These are phyloP conservation scores for Epinotia brunnichana DNA, from an alignment of 2,888 invertebrate species.

Conservation along the genomic window DNA sequence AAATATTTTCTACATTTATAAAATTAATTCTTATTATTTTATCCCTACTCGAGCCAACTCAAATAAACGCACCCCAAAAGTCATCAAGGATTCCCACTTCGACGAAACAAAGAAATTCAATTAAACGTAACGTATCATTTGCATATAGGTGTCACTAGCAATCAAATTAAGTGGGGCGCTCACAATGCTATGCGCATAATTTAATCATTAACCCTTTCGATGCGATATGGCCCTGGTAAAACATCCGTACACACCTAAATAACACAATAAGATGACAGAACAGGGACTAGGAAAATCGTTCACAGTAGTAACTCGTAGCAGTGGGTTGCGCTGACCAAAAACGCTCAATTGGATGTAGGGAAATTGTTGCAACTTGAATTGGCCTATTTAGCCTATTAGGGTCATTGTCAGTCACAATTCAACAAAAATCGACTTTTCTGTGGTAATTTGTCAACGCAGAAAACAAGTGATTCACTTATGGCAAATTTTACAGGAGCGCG, in stretches of 20 bases:
- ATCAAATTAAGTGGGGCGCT: constrained; percentile 77
- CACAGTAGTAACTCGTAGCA: not conserved
- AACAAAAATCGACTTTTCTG: too few species aligned
- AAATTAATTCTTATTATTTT: constrained; percentile 4
- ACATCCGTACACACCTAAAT: constrained; percentile 42
- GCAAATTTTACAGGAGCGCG: too few species aligned
- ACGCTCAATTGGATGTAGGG: too few species aligned
- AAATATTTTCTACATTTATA: not conserved
- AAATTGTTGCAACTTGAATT: too few species aligned
- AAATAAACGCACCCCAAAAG: constrained; percentile 56
- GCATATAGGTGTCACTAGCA: constrained; percentile 78
- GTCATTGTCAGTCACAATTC: too few species aligned
- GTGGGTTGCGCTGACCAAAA: too few species aligned
- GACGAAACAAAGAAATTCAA: constrained; percentile 78
- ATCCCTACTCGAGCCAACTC: constrained; percentile 12
- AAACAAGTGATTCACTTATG: too few species aligned
- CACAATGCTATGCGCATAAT: constrained; percentile 74
- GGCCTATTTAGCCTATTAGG: too few species aligned
- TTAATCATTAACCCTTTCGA: constrained; percentile 72
- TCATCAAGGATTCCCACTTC: constrained; percentile 61
- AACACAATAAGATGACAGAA: not conserved
- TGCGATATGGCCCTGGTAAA: constrained; percentile 60
- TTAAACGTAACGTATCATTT: constrained; percentile 78
- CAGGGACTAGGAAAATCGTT: constrained; percentile 7
- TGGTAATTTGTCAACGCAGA: too few species aligned